Base-by-base conservation (phyloP, 2,888 invertebrate species). In the Mechanitis messenoides region DNA sequence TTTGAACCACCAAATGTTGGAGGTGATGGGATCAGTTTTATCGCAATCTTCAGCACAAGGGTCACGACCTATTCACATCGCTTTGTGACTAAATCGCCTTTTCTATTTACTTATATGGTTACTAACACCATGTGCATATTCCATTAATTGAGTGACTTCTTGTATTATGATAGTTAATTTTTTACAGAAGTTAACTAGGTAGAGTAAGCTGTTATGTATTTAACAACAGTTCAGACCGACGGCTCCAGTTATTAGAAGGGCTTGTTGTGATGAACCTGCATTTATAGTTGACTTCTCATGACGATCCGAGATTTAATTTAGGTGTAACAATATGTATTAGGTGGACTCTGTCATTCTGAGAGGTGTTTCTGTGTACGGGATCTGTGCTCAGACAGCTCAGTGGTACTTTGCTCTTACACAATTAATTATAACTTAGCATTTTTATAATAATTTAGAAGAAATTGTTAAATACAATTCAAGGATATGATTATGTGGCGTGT, bases 361-460 rank as follows among this genome's bases (percentile, higher is more conserved):
- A 78, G 78, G 77, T 81, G 83, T 84, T 83, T 81, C 80, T 74
- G 70, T 71, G 72, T 78, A 76, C 75, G 81, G 81, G 77, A 72
- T 79, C 81, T 78, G 80, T 80, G 82, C 85, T 86, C 84, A 80
- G 84, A 82, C 80, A 78, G 81, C 79, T 82, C 85, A 76, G 77
- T 78, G 83, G 85, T 83, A 84, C 80, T 81, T 83, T 83, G 82
- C 85, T 88, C 86, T 82, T 84, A 88, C 86, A 89, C 87, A 85
- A 88, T 81, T 88, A 87, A 87, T 85, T 87, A 84, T 88, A 89
- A 87, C 87, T 88, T 89, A 89, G 88, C 88, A 84, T 88, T 90
- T 89, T 89, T 89, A 90, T 89, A 84, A 88, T 90, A 84, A 87
- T 89, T 88, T 88, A 88, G 88, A 82, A 78, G 77, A 86, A 87